phyloP scores from a whole-genome alignment of 2,888 invertebrate genomes.

The Synergus japonicus region DNA sequence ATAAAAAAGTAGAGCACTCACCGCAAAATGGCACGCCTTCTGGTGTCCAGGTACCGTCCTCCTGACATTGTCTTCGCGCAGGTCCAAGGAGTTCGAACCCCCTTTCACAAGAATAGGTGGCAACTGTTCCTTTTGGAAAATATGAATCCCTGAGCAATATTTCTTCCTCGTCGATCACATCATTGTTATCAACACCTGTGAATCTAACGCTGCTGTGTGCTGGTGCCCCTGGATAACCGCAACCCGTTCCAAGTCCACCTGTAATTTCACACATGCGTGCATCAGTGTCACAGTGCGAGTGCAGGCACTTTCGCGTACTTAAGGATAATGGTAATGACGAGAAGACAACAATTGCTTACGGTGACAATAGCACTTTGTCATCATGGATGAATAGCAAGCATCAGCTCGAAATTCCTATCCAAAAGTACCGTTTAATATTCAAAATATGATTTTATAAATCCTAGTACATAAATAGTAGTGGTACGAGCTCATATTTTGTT shows the following conservation, averaged over 20 bases:
- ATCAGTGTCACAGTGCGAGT: not conserved
- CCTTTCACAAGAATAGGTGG: conserved; percentile 91
- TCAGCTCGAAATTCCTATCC: not conserved
- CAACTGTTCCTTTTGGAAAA: conserved; percentile 82
- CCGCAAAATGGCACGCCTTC: conserved; percentile 97
- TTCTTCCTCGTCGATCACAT: conserved; percentile 74
- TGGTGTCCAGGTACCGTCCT: conserved; percentile 88
- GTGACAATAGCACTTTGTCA: not conserved
- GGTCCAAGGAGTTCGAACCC: conserved; percentile 96
- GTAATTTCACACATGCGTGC: conserved; percentile 41
- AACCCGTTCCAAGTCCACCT: conserved; percentile 75
- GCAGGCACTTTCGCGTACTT: not conserved
- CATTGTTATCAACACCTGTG: conserved; percentile 77
- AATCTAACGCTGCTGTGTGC: conserved; percentile 91
- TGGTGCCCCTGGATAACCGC: conserved; percentile 94
- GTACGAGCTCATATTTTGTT: too few relatives aligned
- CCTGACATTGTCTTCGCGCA: conserved; percentile 86
- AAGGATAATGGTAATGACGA: not conserved
- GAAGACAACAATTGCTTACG: not conserved
- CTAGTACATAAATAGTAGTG: too few relatives aligned
- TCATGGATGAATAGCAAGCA: conserved; percentile 28
- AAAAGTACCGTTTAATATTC: conserved; percentile 10
- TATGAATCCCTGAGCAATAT: conserved; percentile 79
- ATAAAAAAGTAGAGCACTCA: conserved; percentile 79
- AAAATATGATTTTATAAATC: not conserved